phyloP scores from a whole-genome alignment of 1,140 invertebrate genomes.

The Drosophila tristis region DNA sequence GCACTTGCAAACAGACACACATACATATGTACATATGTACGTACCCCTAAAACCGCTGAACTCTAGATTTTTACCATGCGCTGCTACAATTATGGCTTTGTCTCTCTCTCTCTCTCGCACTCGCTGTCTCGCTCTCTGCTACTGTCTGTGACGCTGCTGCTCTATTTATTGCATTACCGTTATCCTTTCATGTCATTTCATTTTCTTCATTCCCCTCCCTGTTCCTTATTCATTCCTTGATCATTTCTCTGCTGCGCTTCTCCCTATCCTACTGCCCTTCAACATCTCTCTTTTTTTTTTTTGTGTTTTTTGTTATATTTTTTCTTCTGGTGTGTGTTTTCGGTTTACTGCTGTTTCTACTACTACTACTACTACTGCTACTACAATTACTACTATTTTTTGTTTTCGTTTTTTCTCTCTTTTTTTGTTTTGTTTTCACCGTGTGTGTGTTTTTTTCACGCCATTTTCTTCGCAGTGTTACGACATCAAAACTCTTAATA shows the following conservation, averaged over 20 bases:
- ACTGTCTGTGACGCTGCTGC: not conserved
- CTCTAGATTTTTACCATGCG: not conserved
- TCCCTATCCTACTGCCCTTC: not conserved
- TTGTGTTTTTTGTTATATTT: conserved; percentile 9
- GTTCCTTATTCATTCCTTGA: no score
- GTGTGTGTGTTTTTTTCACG: conserved; percentile 73
- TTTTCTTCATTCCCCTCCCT: no score
- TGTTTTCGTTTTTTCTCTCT: conserved; percentile 37
- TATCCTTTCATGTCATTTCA: no score
- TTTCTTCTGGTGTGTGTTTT: conserved; percentile 8
- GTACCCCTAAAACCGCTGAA: no score
- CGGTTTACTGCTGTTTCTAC: conserved; percentile 18
- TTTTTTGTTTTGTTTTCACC: conserved; percentile 52
- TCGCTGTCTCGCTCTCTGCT: conserved; percentile 4
- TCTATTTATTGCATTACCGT: no score
- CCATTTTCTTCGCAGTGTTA: conserved; percentile 87
- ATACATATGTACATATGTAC: not conserved
- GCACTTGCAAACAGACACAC: not conserved
- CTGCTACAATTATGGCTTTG: conserved; percentile 17
- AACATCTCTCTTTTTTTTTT: conserved; percentile 9
- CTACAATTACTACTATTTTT: conserved; percentile 34
- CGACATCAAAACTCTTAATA: conserved; percentile 92
- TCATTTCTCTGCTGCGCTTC: no score
- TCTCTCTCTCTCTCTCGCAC: conserved; percentile 7
- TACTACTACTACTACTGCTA: conserved; percentile 17